These are phyloP conservation scores for Drosophila setifemur DNA, from an alignment of 1,140 invertebrate genomes.

Conservation along the genomic window DNA sequence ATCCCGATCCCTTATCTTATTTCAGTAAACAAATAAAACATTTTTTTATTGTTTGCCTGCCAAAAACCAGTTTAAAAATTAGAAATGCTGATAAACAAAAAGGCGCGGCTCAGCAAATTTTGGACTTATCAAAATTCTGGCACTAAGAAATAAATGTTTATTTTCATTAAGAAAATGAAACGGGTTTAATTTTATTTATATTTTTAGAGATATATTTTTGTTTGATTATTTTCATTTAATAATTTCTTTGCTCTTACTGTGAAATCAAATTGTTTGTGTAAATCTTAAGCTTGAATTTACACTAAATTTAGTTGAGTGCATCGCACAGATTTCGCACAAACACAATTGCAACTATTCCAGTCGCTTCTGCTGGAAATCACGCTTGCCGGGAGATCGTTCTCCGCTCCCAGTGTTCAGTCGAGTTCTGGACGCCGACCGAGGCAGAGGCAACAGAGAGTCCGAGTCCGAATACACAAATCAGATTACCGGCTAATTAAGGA, in stretches of 20 bases:
- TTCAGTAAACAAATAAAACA: no score
- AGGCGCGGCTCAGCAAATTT: not conserved
- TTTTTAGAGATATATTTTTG: not conserved
- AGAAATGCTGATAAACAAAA: conserved; percentile 27
- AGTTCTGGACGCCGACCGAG: conserved; percentile 8
- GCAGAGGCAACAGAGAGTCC: not conserved
- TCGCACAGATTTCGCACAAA: not conserved
- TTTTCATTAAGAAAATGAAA: not conserved
- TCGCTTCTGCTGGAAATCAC: not conserved
- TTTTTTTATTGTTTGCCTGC: not conserved
- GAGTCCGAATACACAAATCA: not conserved
- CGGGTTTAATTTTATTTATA: not conserved
- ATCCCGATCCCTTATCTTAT: no score
- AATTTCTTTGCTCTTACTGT: no score
- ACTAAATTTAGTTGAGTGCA: not conserved
- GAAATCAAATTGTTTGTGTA: no score
- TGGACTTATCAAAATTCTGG: conserved; percentile 1
- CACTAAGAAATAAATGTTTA: not conserved
- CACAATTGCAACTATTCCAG: not conserved
- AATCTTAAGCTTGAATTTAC: not conserved
- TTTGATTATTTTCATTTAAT: not conserved
- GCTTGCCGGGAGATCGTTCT: not conserved
- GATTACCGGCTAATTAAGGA: conserved; percentile 16
- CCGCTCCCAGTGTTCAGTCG: conserved; percentile 7
- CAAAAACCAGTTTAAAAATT: conserved; percentile 9